Base-by-base conservation (phyloP, 2,888 invertebrate genomes). In the Neocrepidodera transversa region DNA sequence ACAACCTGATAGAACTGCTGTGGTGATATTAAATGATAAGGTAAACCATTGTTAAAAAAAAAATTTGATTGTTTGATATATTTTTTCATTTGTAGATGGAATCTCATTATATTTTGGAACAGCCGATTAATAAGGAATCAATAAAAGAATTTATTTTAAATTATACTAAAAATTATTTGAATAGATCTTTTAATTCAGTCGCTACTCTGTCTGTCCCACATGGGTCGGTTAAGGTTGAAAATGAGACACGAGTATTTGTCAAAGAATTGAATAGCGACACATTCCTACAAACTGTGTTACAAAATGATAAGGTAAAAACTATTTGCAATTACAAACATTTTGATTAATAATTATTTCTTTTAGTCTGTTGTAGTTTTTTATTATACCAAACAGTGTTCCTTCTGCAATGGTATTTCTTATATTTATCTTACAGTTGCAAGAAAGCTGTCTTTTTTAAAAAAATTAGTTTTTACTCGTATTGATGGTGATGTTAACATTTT, bases 401-500 rank as follows among this genome's bases (percentile, higher is more conserved):
- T 93, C 78, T 89, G 92, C 68, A 86, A 86, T 49, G 83, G 86
- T 13, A 82, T 90, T 61, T 82, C 89, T 0, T 90, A 90, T 67
- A 84, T 87, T 26, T 85, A 89, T 71, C 80, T 90, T 58, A 85
- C 85, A 40, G 84, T 88, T 50, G 87, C 89, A 51, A 84, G 86
- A 71, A 84, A 87, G 76, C 82, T 87, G 63, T 74, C 82, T 60
- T 72, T 82, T 69, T 77, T 84, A 68, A 80, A 84, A 66, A 78
- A 82, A 62, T 67, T 88, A 4, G 71, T 78, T 58, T 88, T 90
- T 69, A 85, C 87, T 16, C 83, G 91, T 13, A 86, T 96, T 30
- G 92, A 95, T 81, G 92, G 90, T 14, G 88, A 90, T 71, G 82
- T 85, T 0, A 94, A 95, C 82, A 92, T 93, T 80, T 82, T 96